Evolutionary conservation across 2,888 invertebrate species (phyloP).

Genomic region (Chaetogeoica ovagalla): DNA sequence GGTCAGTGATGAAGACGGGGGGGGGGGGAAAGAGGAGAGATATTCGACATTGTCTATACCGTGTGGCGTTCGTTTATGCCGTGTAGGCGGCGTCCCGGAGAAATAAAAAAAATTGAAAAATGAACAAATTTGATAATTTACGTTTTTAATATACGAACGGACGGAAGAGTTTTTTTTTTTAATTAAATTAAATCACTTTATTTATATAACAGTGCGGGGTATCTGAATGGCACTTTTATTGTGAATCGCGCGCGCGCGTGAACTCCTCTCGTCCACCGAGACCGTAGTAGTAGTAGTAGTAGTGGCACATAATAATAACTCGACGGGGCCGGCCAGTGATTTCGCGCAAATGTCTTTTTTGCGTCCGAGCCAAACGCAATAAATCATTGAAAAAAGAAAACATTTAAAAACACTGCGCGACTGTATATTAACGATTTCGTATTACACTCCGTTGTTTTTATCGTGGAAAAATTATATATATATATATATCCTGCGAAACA

Average conservation of each 20-base stretch:
- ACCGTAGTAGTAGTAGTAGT: too few relatives aligned
- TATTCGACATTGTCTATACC: not conserved
- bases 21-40: too few relatives aligned
- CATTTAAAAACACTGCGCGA: constrained; percentile 45
- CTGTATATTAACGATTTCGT: constrained; percentile 7
- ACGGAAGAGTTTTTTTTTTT: too few relatives aligned
- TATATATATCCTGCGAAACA: too few relatives aligned
- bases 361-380: constrained; percentile 50
- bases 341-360: constrained; percentile 51
- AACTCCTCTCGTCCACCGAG: constrained; percentile 19
- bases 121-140: too few relatives aligned
- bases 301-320: constrained; percentile 27
- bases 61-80: too few relatives aligned
- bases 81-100: too few relatives aligned
- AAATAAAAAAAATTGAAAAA: too few relatives aligned
- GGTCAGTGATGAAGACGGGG: too few relatives aligned
- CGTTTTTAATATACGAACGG: too few relatives aligned
- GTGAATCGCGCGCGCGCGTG: constrained; percentile 23
- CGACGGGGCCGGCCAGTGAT: constrained; percentile 14
- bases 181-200: not conserved
- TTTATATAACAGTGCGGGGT: not conserved
- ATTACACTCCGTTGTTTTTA: constrained; percentile 10
- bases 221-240: constrained; percentile 50
- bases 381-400: constrained; percentile 18
- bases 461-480: not conserved